These are phyloP conservation scores for Arion vulgaris DNA, from an alignment of 1,140 invertebrate species.

Conservation along the genomic window DNA sequence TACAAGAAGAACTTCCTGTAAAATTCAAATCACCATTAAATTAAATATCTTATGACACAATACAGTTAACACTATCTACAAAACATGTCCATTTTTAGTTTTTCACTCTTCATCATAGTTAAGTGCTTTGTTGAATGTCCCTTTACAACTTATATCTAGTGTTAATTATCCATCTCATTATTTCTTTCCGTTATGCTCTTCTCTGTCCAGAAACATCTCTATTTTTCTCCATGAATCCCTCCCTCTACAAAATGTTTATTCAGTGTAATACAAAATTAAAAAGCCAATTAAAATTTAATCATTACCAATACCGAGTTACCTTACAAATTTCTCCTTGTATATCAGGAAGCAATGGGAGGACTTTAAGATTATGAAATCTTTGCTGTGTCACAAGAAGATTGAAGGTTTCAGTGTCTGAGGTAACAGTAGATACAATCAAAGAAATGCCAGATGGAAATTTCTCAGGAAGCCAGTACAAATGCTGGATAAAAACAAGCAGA, in stretches of 20 bases:
- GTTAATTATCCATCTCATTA: too few relatives aligned
- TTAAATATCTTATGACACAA: neutral
- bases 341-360: conserved; percentile 41
- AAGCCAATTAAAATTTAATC: too few relatives aligned
- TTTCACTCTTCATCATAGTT: too few relatives aligned
- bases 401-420: conserved; percentile 43
- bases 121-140: too few relatives aligned
- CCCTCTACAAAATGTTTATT: too few relatives aligned
- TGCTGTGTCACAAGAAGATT: conserved; percentile 44
- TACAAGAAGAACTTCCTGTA: conserved; percentile 48
- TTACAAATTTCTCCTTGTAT: conserved; percentile 48
- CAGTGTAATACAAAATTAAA: too few relatives aligned
- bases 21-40: conserved; percentile 14
- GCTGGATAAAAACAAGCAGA: conserved; percentile 36
- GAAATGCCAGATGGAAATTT: conserved; percentile 43
- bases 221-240: too few relatives aligned
- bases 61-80: neutral
- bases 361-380: conserved; percentile 38
- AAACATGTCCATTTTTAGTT: too few relatives aligned
- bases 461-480: conserved; percentile 55
- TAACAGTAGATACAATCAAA: conserved; percentile 49
- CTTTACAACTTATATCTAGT: too few relatives aligned
- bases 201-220: too few relatives aligned
- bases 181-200: too few relatives aligned
- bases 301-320: conserved; percentile 41